These are phyloP conservation scores for Temnothorax curvispinosus DNA, from an alignment of 1,140 invertebrate species.

Conservation along the genomic window DNA sequence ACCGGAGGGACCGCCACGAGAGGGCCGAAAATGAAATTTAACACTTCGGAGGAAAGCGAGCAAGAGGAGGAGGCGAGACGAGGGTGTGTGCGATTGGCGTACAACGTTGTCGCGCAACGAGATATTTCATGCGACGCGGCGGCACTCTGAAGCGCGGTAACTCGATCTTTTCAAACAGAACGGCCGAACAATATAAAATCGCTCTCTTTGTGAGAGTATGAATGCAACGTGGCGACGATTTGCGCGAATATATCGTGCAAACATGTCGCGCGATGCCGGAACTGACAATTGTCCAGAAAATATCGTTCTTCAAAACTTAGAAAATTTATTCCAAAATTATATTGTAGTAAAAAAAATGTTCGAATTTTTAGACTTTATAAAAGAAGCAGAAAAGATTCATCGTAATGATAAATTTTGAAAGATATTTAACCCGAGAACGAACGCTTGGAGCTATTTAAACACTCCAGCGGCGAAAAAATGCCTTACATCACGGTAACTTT, in stretches of 20 bases:
- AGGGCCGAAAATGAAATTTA: slow-evolving; percentile 59
- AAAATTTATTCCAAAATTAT: neutral
- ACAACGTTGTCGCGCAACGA: slow-evolving; percentile 44
- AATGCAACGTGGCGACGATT: slow-evolving; percentile 30
- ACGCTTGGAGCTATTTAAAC: too few relatives aligned
- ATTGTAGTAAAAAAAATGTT: neutral
- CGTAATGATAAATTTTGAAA: neutral
- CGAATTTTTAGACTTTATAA: neutral
- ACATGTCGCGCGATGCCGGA: neutral
- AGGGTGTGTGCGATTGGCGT: slow-evolving; percentile 33
- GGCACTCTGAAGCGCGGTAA: slow-evolving; percentile 44
- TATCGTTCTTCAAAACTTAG: neutral
- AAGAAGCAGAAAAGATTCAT: neutral
- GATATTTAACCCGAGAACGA: neutral
- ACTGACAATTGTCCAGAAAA: neutral
- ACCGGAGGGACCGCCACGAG: slow-evolving; percentile 11
- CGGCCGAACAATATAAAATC: slow-evolving; percentile 46
- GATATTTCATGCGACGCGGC: slow-evolving; percentile 55
- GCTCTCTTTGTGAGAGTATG: neutral
- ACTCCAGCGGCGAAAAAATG: too few relatives aligned
- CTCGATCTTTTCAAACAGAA: slow-evolving; percentile 56
- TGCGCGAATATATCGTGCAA: neutral
- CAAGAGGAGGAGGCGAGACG: slow-evolving; percentile 7
- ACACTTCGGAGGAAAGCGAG: slow-evolving; percentile 38
- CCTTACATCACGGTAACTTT: too few relatives aligned